phyloP scores from a whole-genome alignment of 2,797 vertebrate genomes.

The Chrysolophus pictus region DNA sequence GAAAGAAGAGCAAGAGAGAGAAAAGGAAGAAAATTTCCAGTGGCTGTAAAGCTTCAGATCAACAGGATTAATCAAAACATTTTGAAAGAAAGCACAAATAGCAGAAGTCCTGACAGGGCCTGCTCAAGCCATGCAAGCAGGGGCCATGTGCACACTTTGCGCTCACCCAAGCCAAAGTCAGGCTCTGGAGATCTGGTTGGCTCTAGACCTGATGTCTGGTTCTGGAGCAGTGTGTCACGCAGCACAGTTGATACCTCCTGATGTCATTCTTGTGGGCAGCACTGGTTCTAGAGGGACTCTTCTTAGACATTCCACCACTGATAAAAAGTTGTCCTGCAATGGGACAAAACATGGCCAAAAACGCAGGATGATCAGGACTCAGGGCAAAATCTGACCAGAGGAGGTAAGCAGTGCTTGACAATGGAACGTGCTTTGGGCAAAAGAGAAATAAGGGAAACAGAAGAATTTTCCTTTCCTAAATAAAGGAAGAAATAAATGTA shows the following conservation, averaged over 20 bases:
- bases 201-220: neutral
- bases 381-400: neutral
- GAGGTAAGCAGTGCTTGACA: neutral
- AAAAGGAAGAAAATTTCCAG: neutral
- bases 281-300: neutral
- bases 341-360: neutral
- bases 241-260: neutral
- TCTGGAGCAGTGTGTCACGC: neutral
- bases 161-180: neutral
- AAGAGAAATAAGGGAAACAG: neutral
- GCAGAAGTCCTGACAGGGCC: neutral
- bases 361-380: neutral
- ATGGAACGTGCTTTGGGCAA: neutral
- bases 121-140: too few relatives aligned
- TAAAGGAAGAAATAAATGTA: neutral
- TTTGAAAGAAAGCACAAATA: neutral
- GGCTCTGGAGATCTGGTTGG: neutral
- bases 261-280: neutral
- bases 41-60: too few relatives aligned
- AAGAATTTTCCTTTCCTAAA: neutral
- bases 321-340: neutral
- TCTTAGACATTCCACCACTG: neutral
- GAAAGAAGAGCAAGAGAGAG: neutral
- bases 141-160: neutral
- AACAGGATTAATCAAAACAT: neutral